Evolutionary conservation across 2,797 vertebrate species (phyloP), one percentile per base, ranked within the genome.

Genomic region (Ibycter americanus): DNA sequence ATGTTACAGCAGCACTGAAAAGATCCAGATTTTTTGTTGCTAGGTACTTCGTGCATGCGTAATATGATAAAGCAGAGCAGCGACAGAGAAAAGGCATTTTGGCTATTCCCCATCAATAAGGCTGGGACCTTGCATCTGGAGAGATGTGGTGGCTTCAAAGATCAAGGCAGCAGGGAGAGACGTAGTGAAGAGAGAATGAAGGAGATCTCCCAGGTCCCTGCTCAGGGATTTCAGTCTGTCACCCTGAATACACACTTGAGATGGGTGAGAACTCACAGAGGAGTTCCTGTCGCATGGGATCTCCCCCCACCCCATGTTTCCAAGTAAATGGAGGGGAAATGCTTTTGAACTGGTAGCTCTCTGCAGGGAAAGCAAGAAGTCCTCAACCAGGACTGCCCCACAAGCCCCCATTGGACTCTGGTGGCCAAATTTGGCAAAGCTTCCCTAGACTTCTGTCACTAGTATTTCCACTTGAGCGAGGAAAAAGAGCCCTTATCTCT

Each of bases 171-270:
- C 26, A 46, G 26, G 20, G 20, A 22, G 10, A 65, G 58, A 38
- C 14, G 2, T 13, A 40, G 65, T 44, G 55, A 34, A 40, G 83
- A 36, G 51, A 77, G 62, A 15, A 79, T 67, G 38, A 40, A 65
- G 55, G 38, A 21, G 40, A 61, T 63, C 42, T 49, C 71, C 32
- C 2, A 5, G 23, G 42, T 14, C 12, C 26, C 47, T 61, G 58
- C 92, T 38, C 18, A 18, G 72, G 54, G 58, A 51, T 82, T 80
- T 47, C 77, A 55, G 21, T 11, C 72, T 74, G 25, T 23, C 52
- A 52, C n/a, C 54, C 58, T 31, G n/a, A 52, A 9, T 15, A 38
- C 23, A 2, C 21, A 1, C 26, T 22, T 0, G 1, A n/a, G 46
- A 25, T 31, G 9, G 61, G 25, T 66, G 70, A 87, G 8, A 89